Conservation (phyloP, 2,113 vertebrate species). For the Brachypteracias leptosomus region DNA sequence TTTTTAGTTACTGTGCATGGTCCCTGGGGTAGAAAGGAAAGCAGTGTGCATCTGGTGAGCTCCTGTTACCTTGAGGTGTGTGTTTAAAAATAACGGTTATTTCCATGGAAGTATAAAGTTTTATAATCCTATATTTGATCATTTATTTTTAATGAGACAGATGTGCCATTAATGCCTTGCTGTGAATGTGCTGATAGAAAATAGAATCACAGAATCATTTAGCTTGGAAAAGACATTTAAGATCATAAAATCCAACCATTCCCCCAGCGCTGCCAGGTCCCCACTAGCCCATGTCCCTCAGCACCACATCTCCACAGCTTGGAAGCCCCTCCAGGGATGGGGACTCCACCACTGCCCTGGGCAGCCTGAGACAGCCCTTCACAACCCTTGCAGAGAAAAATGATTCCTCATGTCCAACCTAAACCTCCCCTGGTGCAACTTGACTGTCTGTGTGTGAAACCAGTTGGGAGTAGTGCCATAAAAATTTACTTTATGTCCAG, state of each 20-base stretch:
- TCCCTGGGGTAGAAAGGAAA: neutral
- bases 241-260: too few species aligned
- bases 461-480: neutral
- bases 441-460: neutral
- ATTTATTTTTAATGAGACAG: constrained; percentile 4
- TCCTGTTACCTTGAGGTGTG: neutral
- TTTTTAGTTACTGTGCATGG: neutral
- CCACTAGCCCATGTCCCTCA: too few species aligned
- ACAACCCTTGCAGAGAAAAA: too few species aligned
- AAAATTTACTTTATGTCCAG: neutral
- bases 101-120: neutral
- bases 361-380: too few species aligned
- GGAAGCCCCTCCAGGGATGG: too few species aligned
- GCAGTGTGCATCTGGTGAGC: neutral
- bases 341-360: too few species aligned
- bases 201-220: too few species aligned
- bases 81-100: neutral
- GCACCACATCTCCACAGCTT: too few species aligned
- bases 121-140: neutral
- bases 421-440: neutral
- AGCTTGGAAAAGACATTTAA: too few species aligned
- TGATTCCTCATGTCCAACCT: too few species aligned
- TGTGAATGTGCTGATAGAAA: neutral
- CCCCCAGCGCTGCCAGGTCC: too few species aligned
- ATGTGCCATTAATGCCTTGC: neutral